Evolutionary conservation across 2,113 vertebrate species (phyloP).

Genomic region (Tauraco erythrolophus): DNA sequence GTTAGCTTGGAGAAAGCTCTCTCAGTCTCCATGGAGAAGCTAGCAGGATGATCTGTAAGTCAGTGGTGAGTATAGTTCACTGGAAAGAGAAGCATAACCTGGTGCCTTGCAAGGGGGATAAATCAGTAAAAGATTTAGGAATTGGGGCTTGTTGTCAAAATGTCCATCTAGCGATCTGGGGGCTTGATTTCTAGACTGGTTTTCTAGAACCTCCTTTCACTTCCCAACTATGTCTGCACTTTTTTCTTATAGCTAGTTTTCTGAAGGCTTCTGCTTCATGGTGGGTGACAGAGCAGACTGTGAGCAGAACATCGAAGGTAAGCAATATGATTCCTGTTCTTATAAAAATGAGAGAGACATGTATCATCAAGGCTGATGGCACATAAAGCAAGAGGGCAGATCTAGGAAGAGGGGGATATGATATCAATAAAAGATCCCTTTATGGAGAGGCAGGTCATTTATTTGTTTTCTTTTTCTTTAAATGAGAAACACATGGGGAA

Average conservation of each 20-base stretch:
- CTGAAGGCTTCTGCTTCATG: not conserved
- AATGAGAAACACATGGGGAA: not conserved
- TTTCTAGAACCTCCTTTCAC: not conserved
- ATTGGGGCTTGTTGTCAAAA: not conserved
- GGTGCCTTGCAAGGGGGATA: fast-evolving
- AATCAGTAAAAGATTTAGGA: not conserved
- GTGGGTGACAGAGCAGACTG: not conserved
- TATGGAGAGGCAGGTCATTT: not conserved
- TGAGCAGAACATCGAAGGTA: not conserved
- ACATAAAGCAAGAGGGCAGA: not conserved
- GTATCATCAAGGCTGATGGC: not conserved
- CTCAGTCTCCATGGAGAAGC: not conserved
- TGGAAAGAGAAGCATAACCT: not conserved
- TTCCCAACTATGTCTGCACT: not conserved
- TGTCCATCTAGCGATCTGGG: not conserved
- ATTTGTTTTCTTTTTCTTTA: not conserved
- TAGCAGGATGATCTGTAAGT: not conserved
- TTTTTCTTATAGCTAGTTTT: not conserved
- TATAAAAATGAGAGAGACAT: not conserved
- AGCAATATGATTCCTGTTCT: not conserved
- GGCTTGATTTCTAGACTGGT: not conserved
- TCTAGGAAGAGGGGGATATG: not conserved
- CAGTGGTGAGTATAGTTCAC: not conserved
- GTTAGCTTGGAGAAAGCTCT: not conserved
- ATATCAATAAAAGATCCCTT: not conserved